Evolutionary conservation across 2,797 vertebrate genomes (phyloP).

Genomic region (Alosa sapidissima): DNA sequence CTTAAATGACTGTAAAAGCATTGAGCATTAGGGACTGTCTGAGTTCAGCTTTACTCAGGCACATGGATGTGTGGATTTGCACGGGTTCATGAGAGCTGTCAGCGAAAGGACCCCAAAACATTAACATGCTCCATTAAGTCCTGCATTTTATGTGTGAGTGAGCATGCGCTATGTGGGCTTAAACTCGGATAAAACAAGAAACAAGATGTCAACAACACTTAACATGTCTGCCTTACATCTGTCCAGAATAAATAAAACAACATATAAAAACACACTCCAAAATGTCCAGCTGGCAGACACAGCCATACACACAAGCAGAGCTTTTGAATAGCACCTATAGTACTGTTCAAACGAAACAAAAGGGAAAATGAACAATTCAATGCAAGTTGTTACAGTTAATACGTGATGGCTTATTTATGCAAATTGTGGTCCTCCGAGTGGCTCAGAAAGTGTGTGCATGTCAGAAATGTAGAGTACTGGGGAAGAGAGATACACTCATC

Average conservation of each 20-base stretch:
- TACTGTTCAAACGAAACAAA: not conserved
- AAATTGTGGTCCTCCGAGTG: not conserved
- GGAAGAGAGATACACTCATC: not conserved
- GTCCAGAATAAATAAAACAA: not conserved
- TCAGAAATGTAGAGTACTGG: not conserved
- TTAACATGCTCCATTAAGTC: not conserved
- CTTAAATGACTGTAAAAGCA: not conserved
- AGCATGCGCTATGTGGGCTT: not conserved
- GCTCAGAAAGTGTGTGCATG: not conserved
- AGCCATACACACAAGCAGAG: no score
- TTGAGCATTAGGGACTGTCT: not conserved
- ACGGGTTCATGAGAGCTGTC: not conserved
- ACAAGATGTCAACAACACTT: not conserved
- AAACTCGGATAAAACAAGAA: not conserved
- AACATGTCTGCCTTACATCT: not conserved
- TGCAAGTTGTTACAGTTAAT: not conserved
- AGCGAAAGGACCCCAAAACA: not conserved
- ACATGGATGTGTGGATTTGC: not conserved
- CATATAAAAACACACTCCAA: not conserved
- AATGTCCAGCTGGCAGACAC: not conserved
- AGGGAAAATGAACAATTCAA: not conserved
- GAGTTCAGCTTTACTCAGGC: not conserved
- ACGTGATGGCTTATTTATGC: not conserved
- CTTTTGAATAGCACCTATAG: no score
- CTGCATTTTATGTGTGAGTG: not conserved